Base-by-base conservation (phyloP, 2,797 vertebrate genomes). In the Eulemur rubriventer region DNA sequence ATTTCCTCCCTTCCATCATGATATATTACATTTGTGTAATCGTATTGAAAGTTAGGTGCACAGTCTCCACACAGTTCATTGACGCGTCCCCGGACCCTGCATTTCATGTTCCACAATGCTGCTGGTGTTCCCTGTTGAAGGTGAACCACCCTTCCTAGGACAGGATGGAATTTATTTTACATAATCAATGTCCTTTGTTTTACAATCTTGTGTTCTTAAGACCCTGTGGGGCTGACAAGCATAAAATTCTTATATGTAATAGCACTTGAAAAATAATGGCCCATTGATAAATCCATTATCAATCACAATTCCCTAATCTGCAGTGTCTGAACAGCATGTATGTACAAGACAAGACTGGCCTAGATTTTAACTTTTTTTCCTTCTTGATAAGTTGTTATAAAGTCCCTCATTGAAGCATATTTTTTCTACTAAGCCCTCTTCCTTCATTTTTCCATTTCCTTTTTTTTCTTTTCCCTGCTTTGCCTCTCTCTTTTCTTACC, bases 281-380 rank as follows among this genome's bases (percentile, higher is more conserved):
- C 78, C 91, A 92, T 33, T 95, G 83, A 81, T 87, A 94, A 97
- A 93, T 75, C 12, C 46, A 95, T 85, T 52, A 81, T 83, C 73
- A 48, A 46, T 95, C 92, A 82, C 41, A 73, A 73, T 28, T 73
- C n/a, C 70, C 79, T 61, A 61, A 73, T 65, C 94, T n/a, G 41
- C 26, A 6, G 35, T 11, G 13, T 70, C 59, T 43, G 13, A 38
- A 41, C 69, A 89, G 88, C 30, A 33, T 67, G 26, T 14, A 41
- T 50, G 22, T 11, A 28, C 41, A 1, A 55, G 30, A 69, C 12
- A 72, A 48, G 59, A 65, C 73, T 30, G 35, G 67, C 24, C 82
- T 94, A 43, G 10, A 88, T 70, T 75, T 72, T 43, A 59, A 55
- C 46, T 2, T 59, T 17, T 38, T 87, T 48, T 41, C 52, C n/a